Evolutionary conservation across 2,113 vertebrate species (phyloP).

Genomic region (Platichthys stellatus): DNA sequence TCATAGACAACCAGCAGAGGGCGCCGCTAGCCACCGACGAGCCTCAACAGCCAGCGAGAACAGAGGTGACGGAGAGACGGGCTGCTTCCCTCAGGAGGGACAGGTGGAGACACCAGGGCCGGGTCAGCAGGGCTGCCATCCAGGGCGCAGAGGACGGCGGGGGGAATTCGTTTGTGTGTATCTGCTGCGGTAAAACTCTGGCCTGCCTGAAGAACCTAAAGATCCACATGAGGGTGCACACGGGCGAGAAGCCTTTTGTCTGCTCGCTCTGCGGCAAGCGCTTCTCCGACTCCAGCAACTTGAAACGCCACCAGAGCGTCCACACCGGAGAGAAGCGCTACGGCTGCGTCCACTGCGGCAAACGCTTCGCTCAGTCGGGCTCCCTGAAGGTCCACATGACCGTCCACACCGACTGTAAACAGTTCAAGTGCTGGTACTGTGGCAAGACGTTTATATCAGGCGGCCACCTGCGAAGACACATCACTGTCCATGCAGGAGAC

Average conservation of each 20-base stretch:
- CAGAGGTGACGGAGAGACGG: background rate
- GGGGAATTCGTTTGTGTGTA: constrained; percentile 58
- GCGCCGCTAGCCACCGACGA: background rate
- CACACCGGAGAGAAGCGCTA: constrained; percentile 80
- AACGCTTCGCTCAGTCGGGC: constrained; percentile 77
- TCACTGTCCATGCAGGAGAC: constrained; percentile 51
- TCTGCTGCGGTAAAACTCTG: constrained; percentile 72
- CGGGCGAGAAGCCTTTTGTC: constrained; percentile 76
- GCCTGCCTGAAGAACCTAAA: constrained; percentile 79
- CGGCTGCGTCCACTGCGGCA: constrained; percentile 78
- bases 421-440: constrained; percentile 71
- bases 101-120: constrained; percentile 36
- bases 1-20: constrained; percentile 33
- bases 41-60: constrained; percentile 13
- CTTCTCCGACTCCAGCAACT: constrained; percentile 80
- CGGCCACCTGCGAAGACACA: constrained; percentile 71
- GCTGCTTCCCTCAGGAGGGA: constrained; percentile 17
- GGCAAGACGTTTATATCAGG: constrained; percentile 75
- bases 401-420: constrained; percentile 73
- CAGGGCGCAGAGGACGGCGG: constrained; percentile 14
- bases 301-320: constrained; percentile 79
- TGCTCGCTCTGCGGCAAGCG: constrained; percentile 77
- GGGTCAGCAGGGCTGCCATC: background rate
- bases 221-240: constrained; percentile 79
- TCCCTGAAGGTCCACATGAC: constrained; percentile 79